Conservation (phyloP, 2,113 vertebrate genomes). For the Anarhynchus alexandrinus region DNA sequence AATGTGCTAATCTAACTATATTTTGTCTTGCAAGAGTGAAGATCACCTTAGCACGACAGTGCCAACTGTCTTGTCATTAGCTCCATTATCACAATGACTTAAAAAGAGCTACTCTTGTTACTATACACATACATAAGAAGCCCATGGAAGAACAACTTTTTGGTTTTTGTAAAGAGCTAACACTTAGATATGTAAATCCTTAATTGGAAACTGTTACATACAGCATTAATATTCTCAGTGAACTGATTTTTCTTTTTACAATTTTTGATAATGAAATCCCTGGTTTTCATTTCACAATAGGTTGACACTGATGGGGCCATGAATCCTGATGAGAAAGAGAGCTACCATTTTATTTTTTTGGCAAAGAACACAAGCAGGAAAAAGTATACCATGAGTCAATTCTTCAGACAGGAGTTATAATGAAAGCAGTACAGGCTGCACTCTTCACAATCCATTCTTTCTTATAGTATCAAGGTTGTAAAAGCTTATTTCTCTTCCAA, state of each 20-base stretch:
- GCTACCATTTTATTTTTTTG: background rate
- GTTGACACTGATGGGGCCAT: background rate
- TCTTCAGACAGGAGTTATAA: background rate
- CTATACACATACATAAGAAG: background rate
- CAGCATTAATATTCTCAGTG: background rate
- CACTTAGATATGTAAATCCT: background rate
- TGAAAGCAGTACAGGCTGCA: background rate
- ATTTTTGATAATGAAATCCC: background rate
- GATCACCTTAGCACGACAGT: background rate
- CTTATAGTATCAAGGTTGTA: background rate
- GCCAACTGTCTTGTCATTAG: constrained; percentile 50
- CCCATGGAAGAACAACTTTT: background rate
- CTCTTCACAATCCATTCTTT: background rate
- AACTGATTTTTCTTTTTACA: background rate
- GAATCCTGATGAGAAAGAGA: background rate
- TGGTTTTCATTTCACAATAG: background rate
- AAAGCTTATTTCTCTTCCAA: background rate
- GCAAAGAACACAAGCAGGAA: background rate
- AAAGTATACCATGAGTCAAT: background rate
- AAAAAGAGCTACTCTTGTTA: background rate
- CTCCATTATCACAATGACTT: background rate
- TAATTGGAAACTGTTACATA: background rate
- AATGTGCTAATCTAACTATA: background rate
- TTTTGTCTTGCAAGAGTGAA: constrained; percentile 10
- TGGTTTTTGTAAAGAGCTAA: background rate